A percentile compares a stretch with the other conserved stretches of the same genome.
These are phyloP conservation scores for Molorchus minor DNA, from an alignment of 2,888 invertebrate genomes.

Conservation along the genomic window DNA sequence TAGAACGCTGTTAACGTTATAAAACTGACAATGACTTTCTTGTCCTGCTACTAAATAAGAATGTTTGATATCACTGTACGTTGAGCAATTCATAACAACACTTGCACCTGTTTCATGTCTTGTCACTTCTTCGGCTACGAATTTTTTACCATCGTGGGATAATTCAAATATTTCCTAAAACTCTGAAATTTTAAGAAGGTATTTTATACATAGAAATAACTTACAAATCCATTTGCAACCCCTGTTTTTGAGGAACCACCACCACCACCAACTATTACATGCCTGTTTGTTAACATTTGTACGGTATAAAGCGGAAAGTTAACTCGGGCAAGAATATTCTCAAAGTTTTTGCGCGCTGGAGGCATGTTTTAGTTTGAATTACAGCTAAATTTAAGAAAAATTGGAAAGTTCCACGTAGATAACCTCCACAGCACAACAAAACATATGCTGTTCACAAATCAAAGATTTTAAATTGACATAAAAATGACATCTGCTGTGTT, in stretches of 20 bases:
- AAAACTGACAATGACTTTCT: slow-evolving; percentile 90
- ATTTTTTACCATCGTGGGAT: slow-evolving; percentile 82
- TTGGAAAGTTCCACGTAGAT: slow-evolving; percentile 55
- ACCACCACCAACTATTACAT: slow-evolving; percentile 96
- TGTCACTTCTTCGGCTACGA: slow-evolving; percentile 87
- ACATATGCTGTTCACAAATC: too few species aligned
- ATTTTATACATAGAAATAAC: slow-evolving; percentile 59
- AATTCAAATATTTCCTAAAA: slow-evolving; percentile 92
- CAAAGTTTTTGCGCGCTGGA: slow-evolving; percentile 68
- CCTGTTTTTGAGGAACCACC: slow-evolving; percentile 98
- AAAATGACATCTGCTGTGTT: too few species aligned
- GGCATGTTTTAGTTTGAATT: slow-evolving; percentile 62
- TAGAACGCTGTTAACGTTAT: slow-evolving; percentile 70
- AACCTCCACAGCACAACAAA: slow-evolving; percentile 48
- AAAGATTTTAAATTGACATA: too few species aligned
- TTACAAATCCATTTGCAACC: slow-evolving; percentile 96
- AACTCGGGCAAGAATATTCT: slow-evolving; percentile 83
- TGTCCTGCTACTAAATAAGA: slow-evolving; percentile 89
- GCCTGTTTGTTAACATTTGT: slow-evolving; percentile 89
- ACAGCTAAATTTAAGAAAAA: slow-evolving; percentile 13
- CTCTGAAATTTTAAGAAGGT: background rate
- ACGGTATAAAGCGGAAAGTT: slow-evolving; percentile 94
- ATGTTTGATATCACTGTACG: slow-evolving; percentile 75
- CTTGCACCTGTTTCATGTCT: slow-evolving; percentile 88
- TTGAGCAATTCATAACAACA: slow-evolving; percentile 92